Conservation (phyloP, 2,113 vertebrate species). For the Ceuthmochares aereus region DNA sequence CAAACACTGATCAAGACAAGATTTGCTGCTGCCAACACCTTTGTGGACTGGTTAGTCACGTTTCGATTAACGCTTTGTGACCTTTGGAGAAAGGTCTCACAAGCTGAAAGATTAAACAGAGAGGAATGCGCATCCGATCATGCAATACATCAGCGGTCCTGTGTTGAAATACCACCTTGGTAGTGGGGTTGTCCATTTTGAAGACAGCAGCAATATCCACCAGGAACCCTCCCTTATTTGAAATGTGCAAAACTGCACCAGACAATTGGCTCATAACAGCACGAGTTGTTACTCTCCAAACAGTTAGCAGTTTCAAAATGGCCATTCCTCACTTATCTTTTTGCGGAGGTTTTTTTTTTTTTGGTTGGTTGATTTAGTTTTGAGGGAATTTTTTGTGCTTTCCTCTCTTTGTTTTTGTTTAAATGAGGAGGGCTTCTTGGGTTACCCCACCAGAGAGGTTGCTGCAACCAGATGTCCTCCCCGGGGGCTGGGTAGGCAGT, state of each 20-base stretch:
- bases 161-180: neutral
- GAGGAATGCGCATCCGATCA: neutral
- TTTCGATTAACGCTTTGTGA: slow-evolving; percentile 13
- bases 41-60: neutral
- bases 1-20: neutral
- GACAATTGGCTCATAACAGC: neutral
- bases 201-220: neutral
- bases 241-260: neutral
- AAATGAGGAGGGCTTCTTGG: neutral
- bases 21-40: neutral
- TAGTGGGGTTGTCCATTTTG: neutral
- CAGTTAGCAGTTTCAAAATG: neutral
- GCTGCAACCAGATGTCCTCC: neutral
- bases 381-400: too few species aligned
- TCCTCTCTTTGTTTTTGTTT: too few species aligned
- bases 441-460: neutral
- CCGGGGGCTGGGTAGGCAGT: accelerated
- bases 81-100: neutral
- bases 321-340: neutral
- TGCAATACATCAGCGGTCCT: neutral
- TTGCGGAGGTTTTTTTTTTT: neutral
- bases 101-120: slow-evolving; percentile 12
- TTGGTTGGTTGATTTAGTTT: neutral
- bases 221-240: neutral
- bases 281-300: neutral